phyloP scores from a whole-genome alignment of 2,797 vertebrate species.

The Sardinella longiceps region DNA sequence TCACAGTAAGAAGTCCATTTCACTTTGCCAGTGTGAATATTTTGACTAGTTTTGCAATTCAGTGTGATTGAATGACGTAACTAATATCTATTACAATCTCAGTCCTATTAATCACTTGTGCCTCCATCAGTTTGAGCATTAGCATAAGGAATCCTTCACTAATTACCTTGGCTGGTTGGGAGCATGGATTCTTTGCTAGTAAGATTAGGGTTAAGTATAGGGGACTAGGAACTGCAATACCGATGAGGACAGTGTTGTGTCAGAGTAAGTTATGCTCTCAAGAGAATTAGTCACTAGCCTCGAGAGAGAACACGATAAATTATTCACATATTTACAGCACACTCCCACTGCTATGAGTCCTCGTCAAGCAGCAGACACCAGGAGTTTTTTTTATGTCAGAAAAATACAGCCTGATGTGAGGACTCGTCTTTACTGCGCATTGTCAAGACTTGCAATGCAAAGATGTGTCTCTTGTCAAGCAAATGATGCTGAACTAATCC shows the following conservation, averaged over 20 bases:
- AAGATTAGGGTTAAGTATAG: not conserved
- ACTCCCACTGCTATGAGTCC: conserved; percentile 18
- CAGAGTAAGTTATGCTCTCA: conserved; percentile 31
- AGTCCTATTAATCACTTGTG: not conserved
- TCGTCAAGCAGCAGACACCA: not conserved
- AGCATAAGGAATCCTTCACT: not conserved
- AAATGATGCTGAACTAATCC: no score
- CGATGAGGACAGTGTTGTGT: not conserved
- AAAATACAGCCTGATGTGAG: not conserved
- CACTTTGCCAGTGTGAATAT: not conserved
- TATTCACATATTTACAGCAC: conserved; percentile 44
- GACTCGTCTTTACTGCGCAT: conserved; percentile 8
- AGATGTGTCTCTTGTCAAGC: no score
- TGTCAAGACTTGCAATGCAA: not conserved
- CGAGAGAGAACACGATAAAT: conserved; percentile 54
- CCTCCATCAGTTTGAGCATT: not conserved
- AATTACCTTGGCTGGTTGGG: not conserved
- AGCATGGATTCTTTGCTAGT: not conserved
- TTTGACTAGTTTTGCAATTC: not conserved
- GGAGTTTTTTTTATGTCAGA: not conserved
- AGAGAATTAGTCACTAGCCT: conserved; percentile 36
- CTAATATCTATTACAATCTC: no score
- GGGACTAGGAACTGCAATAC: not conserved
- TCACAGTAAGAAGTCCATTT: not conserved
- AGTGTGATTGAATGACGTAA: not conserved